Percentiles rank a stretch among this genome's conserved stretches.
Evolutionary conservation across 1,140 invertebrate species (phyloP).

Genomic region (Drosophila mayri): DNA sequence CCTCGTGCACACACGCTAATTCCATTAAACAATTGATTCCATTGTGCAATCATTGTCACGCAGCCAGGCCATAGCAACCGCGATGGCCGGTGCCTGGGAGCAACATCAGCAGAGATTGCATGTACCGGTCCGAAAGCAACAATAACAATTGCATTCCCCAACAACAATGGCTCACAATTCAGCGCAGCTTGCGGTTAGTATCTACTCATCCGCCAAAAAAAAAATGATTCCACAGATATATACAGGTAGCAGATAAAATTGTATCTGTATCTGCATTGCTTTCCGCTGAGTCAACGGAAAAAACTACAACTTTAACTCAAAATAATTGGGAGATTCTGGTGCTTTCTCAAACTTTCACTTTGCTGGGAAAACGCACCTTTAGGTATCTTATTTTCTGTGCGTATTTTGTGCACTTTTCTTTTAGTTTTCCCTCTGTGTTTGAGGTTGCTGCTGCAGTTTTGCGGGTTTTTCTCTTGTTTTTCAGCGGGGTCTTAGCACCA

Average conservation of each 20-base stretch:
- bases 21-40: slow-evolving; percentile 84
- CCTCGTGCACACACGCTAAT: slow-evolving; percentile 64
- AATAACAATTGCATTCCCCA: slow-evolving; percentile 12
- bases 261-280: slow-evolving; percentile 58
- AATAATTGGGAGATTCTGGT: slow-evolving; percentile 15
- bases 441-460: slow-evolving; percentile 23
- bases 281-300: slow-evolving; percentile 55
- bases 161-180: slow-evolving; percentile 51
- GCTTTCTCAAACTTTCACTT: slow-evolving; percentile 68
- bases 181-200: slow-evolving; percentile 60
- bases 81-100: slow-evolving; percentile 8
- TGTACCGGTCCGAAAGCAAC: slow-evolving; percentile 6
- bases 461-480: slow-evolving; percentile 5
- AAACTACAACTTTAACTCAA: neutral
- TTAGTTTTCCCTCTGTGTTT: neutral
- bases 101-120: slow-evolving; percentile 30
- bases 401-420: slow-evolving; percentile 51
- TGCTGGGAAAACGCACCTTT: slow-evolving; percentile 57
- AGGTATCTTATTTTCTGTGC: slow-evolving; percentile 43
- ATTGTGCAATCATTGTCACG: slow-evolving; percentile 82
- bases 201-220: slow-evolving; percentile 57
- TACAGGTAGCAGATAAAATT: slow-evolving; percentile 50
- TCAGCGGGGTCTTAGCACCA: slow-evolving; percentile 65
- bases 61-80: slow-evolving; percentile 39
- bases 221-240: slow-evolving; percentile 28